Evolutionary conservation across 2,888 invertebrate species (phyloP).

Genomic region (Acrobeloides nanus): DNA sequence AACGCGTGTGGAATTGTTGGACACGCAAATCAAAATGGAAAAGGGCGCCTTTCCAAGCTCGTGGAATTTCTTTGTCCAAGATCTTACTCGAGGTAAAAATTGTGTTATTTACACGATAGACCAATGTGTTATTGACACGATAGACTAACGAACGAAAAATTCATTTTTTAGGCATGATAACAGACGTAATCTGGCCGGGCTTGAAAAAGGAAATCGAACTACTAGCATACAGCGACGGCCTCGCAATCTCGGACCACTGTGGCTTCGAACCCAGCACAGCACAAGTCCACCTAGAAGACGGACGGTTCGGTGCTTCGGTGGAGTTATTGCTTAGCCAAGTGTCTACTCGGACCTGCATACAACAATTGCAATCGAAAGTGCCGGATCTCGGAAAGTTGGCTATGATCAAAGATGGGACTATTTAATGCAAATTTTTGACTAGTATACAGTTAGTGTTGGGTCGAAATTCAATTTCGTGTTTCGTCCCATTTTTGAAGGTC

Average conservation of each 20-base stretch:
- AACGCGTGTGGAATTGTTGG: slow-evolving; percentile 42
- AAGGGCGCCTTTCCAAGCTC: slow-evolving; percentile 47
- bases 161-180: slow-evolving; percentile 38
- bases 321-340: slow-evolving; percentile 12
- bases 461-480: too few species aligned
- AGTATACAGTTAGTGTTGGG: too few species aligned
- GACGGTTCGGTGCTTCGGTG: slow-evolving; percentile 26
- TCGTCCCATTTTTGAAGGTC: too few species aligned
- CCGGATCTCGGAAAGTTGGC: slow-evolving; percentile 29
- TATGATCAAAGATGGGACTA: slow-evolving; percentile 14
- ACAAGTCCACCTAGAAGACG: slow-evolving; percentile 39
- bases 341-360: slow-evolving; percentile 19
- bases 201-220: slow-evolving; percentile 46
- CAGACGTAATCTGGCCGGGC: slow-evolving; percentile 51
- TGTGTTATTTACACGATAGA: neutral
- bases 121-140: neutral
- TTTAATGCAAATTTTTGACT: slow-evolving; percentile 6
- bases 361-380: slow-evolving; percentile 26
- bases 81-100: slow-evolving; percentile 36
- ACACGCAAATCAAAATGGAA: slow-evolving; percentile 44
- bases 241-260: slow-evolving; percentile 40
- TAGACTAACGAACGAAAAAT: too few species aligned
- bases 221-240: slow-evolving; percentile 43
- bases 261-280: slow-evolving; percentile 45
- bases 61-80: slow-evolving; percentile 44